A percentile compares a stretch with the other conserved stretches of the same genome.
Conservation (phyloP, 2,113 vertebrate species). For the Apeltes quadracus region DNA sequence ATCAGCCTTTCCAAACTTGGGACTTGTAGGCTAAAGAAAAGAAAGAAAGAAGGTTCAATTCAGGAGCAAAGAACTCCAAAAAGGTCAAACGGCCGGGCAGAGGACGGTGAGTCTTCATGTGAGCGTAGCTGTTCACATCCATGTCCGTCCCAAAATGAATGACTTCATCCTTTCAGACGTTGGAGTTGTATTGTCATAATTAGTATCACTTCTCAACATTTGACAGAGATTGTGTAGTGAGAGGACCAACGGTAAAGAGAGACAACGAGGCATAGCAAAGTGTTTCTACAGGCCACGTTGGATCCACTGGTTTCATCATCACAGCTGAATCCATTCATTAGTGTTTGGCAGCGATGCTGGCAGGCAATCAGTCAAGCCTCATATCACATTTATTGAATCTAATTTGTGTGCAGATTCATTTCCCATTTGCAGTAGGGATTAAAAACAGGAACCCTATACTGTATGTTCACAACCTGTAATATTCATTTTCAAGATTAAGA, state of each 20-base stretch:
- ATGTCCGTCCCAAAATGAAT: neutral
- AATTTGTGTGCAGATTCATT: conserved; percentile 51
- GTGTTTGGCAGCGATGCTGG: conserved; percentile 29
- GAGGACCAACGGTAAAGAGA: neutral
- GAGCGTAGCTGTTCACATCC: neutral
- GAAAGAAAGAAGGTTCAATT: conserved; percentile 44
- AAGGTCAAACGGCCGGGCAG: conserved; percentile 13
- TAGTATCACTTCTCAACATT: neutral
- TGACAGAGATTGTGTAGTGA: too few relatives aligned
- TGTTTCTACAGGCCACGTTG: neutral
- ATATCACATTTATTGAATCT: conserved; percentile 57
- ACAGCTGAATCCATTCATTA: conserved; percentile 56
- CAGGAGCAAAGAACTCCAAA: conserved; percentile 1
- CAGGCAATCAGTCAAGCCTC: conserved; percentile 60
- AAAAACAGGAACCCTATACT: conserved; percentile 30
- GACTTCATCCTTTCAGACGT: neutral
- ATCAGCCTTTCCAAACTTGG: conserved; percentile 98
- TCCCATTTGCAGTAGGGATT: conserved; percentile 37
- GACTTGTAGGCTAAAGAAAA: conserved; percentile 90
- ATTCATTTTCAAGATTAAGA: conserved; percentile 52
- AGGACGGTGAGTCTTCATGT: too few relatives aligned
- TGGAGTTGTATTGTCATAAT: neutral
- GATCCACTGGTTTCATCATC: conserved; percentile 43
- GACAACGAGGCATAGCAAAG: neutral
- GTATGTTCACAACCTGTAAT: conserved; percentile 36